Base-by-base conservation (phyloP, 1,140 invertebrate species). In the Saccostrea echinata region DNA sequence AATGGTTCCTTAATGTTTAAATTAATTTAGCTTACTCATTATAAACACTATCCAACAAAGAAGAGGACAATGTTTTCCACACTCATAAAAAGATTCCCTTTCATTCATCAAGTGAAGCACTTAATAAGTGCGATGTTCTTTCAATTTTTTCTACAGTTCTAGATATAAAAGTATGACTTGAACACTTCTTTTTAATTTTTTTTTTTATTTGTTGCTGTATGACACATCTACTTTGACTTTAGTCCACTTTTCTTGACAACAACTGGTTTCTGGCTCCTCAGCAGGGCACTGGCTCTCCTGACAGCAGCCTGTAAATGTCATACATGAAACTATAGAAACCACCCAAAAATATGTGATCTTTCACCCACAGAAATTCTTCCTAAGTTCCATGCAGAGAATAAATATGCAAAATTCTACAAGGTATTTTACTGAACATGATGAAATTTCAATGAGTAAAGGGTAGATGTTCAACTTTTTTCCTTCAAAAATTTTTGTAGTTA, bases 211-310 rank as follows among this genome's bases (percentile, higher is more conserved):
- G 68, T 76, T 76, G 68, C 16, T 76, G 68, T 61, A 61, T 30
- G 2, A 33, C 68, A 61, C n/a, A 30, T 76, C 30, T 33, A 76
- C 68, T 80, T 96, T 12, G 68, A 76, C 27, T 76, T 76, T 27
- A 76, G 68, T 76, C 68, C 95, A 51, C 96, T 96, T 95, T 98
- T 98, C 95, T 97, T 98, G 76, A 96, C 96, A 90, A 97, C 96
- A 86, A 97, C 95, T 86, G 97, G 97, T 94, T 97, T 97, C 95
- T 99, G 98, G 43, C 98, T 98, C 88, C 97, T 96, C 76, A 99
- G 95, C 90, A 99, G 97, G 88, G 98, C 98, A 94, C 97, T 98
- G 24, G 98, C 98, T 94, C 97, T 96, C 88, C 98, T 96, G n/a
- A 99, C 94, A 64, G 98, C 97, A 93, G 96, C 96, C 97, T 98